A percentile compares a stretch with the other conserved stretches of the same genome.
These are phyloP conservation scores for Drosophila rufa DNA, from an alignment of 1,140 invertebrate species.

Conservation along the genomic window DNA sequence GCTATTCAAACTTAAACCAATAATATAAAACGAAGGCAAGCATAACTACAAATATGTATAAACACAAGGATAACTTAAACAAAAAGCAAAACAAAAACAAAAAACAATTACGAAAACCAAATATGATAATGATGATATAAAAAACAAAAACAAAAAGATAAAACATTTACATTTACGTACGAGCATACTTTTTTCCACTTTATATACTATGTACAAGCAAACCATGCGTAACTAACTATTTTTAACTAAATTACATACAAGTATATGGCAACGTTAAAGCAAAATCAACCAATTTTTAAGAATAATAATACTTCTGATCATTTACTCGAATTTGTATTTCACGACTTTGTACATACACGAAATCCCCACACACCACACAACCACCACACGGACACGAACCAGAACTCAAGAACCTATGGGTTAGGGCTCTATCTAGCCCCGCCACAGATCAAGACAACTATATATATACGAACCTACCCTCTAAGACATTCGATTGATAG, in stretches of 20 bases:
- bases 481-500: constrained; percentile 36
- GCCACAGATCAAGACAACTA: constrained; percentile 19
- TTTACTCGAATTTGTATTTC: constrained; percentile 43
- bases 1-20: constrained; percentile 62
- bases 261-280: constrained; percentile 54
- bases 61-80: constrained; percentile 32
- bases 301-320: constrained; percentile 49
- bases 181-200: constrained; percentile 74
- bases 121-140: constrained; percentile 40
- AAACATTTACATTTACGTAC: constrained; percentile 55
- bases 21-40: constrained; percentile 44
- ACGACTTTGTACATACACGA: constrained; percentile 50
- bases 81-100: constrained; percentile 24
- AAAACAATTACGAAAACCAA: constrained; percentile 33
- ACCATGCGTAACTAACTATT: constrained; percentile 52
- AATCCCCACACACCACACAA: constrained; percentile 7
- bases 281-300: constrained; percentile 41
- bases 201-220: constrained; percentile 69
- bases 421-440: constrained; percentile 13
- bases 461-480: constrained; percentile 36
- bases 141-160: constrained; percentile 15
- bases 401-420: constrained; percentile 22
- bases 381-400: constrained; percentile 13
- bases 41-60: constrained; percentile 47
- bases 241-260: constrained; percentile 65